phyloP scores from a whole-genome alignment of 2,888 invertebrate genomes.

The Megaustenia siamemsis region DNA sequence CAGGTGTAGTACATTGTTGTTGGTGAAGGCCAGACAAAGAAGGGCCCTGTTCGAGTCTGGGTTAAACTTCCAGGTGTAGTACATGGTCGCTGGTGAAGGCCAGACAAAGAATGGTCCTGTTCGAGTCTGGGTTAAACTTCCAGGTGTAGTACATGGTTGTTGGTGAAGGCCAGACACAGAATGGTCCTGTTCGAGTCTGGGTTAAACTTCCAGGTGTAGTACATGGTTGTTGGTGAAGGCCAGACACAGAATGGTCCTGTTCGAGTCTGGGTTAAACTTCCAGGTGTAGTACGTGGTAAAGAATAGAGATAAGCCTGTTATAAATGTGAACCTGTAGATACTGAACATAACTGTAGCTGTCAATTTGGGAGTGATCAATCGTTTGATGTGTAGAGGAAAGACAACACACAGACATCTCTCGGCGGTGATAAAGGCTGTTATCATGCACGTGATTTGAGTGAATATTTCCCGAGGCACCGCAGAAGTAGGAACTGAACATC shows the following conservation, averaged over 20 bases:
- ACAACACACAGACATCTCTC: constrained; percentile 25
- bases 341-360: neutral
- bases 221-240: neutral
- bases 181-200: neutral
- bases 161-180: neutral
- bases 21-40: too few relatives aligned
- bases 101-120: too few relatives aligned
- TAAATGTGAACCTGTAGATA: neutral
- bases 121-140: too few relatives aligned
- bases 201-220: neutral
- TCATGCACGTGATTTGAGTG: neutral
- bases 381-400: neutral
- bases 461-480: neutral
- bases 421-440: neutral
- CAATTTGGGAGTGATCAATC: neutral
- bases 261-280: neutral
- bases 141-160: too few relatives aligned
- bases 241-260: neutral
- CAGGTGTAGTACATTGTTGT: too few relatives aligned
- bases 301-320: neutral
- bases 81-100: too few relatives aligned
- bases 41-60: too few relatives aligned
- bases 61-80: too few relatives aligned
- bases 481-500: neutral
- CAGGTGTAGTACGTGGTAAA: neutral